Percentiles rank a stretch among this genome's conserved stretches.
phyloP scores from a whole-genome alignment of 2,113 vertebrate species.

The Alethe diademata region DNA sequence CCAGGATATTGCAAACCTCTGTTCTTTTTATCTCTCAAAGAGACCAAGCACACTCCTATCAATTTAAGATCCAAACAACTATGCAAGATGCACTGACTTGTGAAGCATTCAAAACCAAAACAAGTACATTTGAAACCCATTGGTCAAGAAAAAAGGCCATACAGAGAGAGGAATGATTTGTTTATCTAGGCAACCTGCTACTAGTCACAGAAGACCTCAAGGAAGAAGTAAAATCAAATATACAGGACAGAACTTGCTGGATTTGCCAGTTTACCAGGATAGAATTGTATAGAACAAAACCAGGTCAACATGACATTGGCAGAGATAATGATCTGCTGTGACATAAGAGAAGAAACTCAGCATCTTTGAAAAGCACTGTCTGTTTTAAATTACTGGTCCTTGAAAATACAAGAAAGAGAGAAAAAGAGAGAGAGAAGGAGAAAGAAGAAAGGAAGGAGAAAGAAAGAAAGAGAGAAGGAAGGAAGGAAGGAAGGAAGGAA shows the following conservation, averaged over 20 bases:
- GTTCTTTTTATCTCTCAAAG: neutral
- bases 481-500: no score
- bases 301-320: neutral
- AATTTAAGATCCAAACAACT: neutral
- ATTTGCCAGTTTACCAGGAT: neutral
- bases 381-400: neutral
- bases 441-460: rapidly evolving
- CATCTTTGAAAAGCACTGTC: neutral
- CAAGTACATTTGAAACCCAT: neutral
- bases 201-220: neutral
- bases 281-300: neutral
- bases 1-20: neutral
- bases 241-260: neutral
- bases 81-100: neutral
- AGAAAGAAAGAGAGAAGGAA: neutral
- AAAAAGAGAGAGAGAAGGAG: rapidly evolving
- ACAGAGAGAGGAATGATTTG: neutral
- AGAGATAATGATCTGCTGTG: neutral
- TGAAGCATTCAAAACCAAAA: neutral
- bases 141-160: neutral
- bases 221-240: neutral
- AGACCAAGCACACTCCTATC: neutral
- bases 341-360: neutral
- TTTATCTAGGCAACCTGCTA: neutral
- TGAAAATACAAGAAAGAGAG: neutral